Conservation (phyloP, 2,888 invertebrate genomes). For the Pelosia muscerda region DNA sequence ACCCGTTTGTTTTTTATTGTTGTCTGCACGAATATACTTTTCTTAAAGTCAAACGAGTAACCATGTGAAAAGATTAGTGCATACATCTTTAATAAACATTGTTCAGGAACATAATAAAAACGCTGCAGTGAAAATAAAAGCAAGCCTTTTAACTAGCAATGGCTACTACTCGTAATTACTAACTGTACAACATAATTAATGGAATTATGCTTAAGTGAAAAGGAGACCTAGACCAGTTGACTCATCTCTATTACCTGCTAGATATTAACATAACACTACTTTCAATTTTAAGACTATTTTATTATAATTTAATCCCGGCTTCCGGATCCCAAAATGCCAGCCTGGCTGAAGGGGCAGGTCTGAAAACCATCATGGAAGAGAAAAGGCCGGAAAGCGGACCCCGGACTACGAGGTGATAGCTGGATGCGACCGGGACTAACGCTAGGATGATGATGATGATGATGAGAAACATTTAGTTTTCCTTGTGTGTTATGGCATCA, state of each 20-base stretch:
- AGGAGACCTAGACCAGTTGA: conserved; percentile 10
- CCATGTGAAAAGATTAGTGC: not conserved
- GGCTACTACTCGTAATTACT: not conserved
- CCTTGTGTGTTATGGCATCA: too few species aligned
- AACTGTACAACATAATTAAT: not conserved
- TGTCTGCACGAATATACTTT: not conserved
- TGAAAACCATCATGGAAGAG: too few species aligned
- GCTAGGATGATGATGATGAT: too few species aligned
- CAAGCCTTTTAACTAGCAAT: conserved; percentile 9
- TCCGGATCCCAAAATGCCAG: too few species aligned
- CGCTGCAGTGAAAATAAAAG: not conserved
- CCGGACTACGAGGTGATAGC: too few species aligned
- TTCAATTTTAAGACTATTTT: conserved; percentile 12
- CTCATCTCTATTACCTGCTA: conserved; percentile 11
- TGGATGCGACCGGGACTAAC: too few species aligned
- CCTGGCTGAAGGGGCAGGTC: too few species aligned
- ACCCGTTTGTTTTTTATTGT: not conserved
- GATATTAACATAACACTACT: conserved; percentile 3
- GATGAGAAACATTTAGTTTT: too few species aligned
- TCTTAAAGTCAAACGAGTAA: not conserved
- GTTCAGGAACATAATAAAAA: not conserved
- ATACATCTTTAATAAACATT: not conserved
- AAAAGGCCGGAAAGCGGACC: too few species aligned
- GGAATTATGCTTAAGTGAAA: conserved; percentile 3
- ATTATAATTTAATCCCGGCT: not conserved